phyloP scores from a whole-genome alignment of 2,113 vertebrate genomes.

The Balaenoptera acutorostrata region DNA sequence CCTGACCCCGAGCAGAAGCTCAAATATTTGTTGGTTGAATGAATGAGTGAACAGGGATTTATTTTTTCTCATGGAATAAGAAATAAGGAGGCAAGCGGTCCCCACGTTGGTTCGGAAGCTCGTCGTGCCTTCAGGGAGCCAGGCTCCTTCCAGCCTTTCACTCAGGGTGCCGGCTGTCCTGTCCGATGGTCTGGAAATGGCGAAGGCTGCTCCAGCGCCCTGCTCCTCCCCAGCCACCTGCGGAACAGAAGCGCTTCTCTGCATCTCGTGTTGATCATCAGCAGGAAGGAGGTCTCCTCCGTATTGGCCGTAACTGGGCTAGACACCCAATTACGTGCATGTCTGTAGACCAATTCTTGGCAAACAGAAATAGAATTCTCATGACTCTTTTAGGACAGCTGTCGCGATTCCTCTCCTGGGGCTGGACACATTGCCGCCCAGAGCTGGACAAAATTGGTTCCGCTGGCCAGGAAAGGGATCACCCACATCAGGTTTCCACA shows the following conservation, averaged over 20 bases:
- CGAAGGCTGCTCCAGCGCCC: background rate
- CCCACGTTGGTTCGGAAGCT: background rate
- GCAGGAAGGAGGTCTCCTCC: background rate
- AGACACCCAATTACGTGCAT: background rate
- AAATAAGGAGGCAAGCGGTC: background rate
- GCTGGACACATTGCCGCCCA: background rate
- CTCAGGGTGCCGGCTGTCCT: background rate
- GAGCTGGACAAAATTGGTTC: background rate
- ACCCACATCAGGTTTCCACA: background rate
- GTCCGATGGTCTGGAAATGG: background rate
- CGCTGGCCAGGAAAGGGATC: background rate
- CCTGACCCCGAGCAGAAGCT: background rate
- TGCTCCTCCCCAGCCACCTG: background rate
- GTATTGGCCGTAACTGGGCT: background rate
- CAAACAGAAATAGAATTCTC: background rate
- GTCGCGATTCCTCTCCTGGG: background rate
- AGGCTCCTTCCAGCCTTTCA: background rate
- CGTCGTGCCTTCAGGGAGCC: background rate
- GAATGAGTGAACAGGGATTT: background rate
- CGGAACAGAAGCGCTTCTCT: background rate
- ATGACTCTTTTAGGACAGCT: background rate
- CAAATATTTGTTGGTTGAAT: background rate
- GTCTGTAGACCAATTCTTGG: background rate
- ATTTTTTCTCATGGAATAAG: background rate
- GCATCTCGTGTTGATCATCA: background rate